These are phyloP conservation scores for Hydractinia echinata DNA, from an alignment of 30 jellyfish, hydroid and myxozoan genomes.

Conservation along the genomic window DNA sequence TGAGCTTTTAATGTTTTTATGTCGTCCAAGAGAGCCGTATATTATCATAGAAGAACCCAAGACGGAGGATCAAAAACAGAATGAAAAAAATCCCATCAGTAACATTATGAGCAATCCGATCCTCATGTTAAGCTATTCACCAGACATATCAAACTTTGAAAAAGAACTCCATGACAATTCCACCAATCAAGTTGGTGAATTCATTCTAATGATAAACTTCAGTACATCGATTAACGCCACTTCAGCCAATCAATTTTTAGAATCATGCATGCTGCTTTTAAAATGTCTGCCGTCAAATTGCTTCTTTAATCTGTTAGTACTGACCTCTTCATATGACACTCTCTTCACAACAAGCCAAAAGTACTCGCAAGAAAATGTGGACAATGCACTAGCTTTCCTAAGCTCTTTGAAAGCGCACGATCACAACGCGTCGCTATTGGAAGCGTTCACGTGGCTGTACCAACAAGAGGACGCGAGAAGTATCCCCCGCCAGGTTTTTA, in stretches of 20 bases:
- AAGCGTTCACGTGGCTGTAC: conserved; percentile 80
- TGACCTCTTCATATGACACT: conserved; percentile 58
- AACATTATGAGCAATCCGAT: conserved; percentile 83
- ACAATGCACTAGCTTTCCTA: conserved; percentile 70
- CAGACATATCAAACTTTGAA: conserved; percentile 40
- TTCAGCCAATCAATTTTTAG: conserved; percentile 53
- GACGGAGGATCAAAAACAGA: conserved; percentile 45
- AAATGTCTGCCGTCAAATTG: conserved; percentile 72
- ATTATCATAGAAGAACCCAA: conserved; percentile 79
- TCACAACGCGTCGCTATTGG: conserved; percentile 45
- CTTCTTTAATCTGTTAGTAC: conserved; percentile 64
- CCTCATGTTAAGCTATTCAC: conserved; percentile 86
- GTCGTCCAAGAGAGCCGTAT: conserved; percentile 88
- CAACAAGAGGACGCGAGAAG: conserved; percentile 45
- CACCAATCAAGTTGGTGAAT: conserved; percentile 42
- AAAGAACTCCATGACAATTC: conserved; percentile 45
- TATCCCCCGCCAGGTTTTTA: conserved; percentile 72
- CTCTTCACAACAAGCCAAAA: conserved; percentile 73
- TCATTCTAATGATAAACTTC: conserved; percentile 78
- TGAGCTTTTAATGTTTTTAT: conserved; percentile 55
- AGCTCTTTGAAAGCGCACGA: conserved; percentile 40
- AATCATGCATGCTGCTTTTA: conserved; percentile 57
- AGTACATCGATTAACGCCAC: conserved; percentile 67
- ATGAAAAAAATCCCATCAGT: conserved; percentile 77
- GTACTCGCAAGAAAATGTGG: conserved; percentile 46